Evolutionary conservation across 1,140 invertebrate genomes (phyloP), one percentile per base, ranked within the genome.

Genomic region (Macrobrachium nipponense): DNA sequence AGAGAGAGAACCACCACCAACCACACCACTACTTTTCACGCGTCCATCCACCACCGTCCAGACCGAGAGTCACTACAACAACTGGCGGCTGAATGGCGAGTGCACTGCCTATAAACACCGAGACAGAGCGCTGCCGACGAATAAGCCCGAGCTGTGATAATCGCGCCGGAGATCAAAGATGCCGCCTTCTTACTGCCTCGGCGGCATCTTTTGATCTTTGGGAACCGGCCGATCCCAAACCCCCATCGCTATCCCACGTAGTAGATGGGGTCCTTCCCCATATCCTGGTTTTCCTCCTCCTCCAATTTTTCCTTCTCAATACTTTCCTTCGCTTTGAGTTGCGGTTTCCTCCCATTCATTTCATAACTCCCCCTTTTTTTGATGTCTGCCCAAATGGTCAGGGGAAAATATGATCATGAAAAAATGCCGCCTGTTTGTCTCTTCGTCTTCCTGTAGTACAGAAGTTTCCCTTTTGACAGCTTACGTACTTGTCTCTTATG

Each of bases 111-210:
- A 80, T 66, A 66, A 80, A 66, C 59, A 62, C 77, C 61, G 36
- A 14, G 27, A 36, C 61, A 17, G 23, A 44, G 18, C 61, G 77
- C 77, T 78, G 80, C 80, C 23, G 27, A 76, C 59, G 44, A 76
- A 72, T 44, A 60, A 61, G 81, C 27, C 72, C 81, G 72, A 83
- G 81, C 81, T 83, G 81, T 83, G 81, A 83, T 83, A 83, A 83
- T 83, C 81, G 81, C 81, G 64, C 81, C 81, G 14, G 27, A 83
- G 72, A 83, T 83, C 81, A 83, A 83, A 83, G 72, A 83, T 61
- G 60, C 81, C 81, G 81, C 60, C 81, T 83, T 59, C 81, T 83
- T 73, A 64, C 81, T 77, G 59, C 81, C 76, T 61, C 72, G 73
- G 81, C 81, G 81, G 81, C 72, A 14, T 75, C 81, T 61, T 83